These are phyloP conservation scores for Crocuta crocuta DNA, from an alignment of 2,113 vertebrate species.

Conservation along the genomic window DNA sequence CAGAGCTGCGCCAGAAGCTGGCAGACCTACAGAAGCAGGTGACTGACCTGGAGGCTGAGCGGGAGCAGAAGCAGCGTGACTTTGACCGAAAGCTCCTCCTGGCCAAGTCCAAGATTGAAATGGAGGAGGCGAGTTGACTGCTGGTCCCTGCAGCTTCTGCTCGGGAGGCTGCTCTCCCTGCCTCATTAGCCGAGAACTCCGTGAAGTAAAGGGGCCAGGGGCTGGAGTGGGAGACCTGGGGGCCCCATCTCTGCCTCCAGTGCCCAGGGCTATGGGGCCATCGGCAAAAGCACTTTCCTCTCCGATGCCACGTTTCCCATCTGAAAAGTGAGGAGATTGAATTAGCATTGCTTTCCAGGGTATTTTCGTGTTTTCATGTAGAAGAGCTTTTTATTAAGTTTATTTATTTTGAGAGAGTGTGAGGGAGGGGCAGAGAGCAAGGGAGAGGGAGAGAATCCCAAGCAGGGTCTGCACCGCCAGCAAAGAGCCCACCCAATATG, in stretches of 20 bases:
- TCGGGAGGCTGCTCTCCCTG: neutral
- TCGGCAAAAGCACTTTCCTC: neutral
- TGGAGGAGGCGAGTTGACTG: conserved; percentile 90
- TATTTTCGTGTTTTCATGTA: neutral
- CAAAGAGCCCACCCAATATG: too few relatives aligned
- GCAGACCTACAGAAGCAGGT: conserved; percentile 93
- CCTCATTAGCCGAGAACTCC: neutral
- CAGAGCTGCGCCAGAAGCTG: conserved; percentile 94
- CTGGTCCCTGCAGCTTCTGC: neutral
- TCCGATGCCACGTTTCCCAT: neutral
- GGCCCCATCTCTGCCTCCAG: neutral
- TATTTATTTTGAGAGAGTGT: too few relatives aligned
- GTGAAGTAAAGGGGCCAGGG: too few relatives aligned
- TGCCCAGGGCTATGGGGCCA: neutral
- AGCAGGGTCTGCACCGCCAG: too few relatives aligned
- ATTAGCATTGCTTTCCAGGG: neutral
- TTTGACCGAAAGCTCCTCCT: conserved; percentile 98
- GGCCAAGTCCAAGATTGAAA: conserved; percentile 97
- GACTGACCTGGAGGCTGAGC: conserved; percentile 92
- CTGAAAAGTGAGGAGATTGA: neutral
- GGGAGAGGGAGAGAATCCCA: too few relatives aligned
- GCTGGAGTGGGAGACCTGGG: accelerated
- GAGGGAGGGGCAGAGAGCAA: too few relatives aligned
- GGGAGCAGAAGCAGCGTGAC: conserved; percentile 96
- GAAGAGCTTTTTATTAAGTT: too few relatives aligned